phyloP scores from a whole-genome alignment of 2,888 invertebrate species.

The Drosophila niveifrons region DNA sequence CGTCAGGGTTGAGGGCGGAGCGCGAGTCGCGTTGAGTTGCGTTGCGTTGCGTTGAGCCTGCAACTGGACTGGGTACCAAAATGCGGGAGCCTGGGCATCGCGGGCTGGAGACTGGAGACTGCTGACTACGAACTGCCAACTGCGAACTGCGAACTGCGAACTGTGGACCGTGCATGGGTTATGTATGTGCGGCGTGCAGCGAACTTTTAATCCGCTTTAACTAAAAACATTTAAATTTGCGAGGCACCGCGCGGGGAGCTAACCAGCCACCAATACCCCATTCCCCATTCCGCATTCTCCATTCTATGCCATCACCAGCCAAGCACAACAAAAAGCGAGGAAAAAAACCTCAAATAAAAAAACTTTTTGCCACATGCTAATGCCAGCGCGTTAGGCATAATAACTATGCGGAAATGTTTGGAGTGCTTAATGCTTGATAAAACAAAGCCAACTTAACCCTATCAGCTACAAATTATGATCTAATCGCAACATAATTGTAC shows the following conservation, averaged over 20 bases:
- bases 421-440: slow-evolving; percentile 23
- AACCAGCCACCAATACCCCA: slow-evolving; percentile 40
- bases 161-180: slow-evolving; percentile 66
- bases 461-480: slow-evolving; percentile 13
- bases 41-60: slow-evolving; percentile 2
- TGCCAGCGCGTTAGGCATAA: slow-evolving; percentile 38
- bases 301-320: not conserved
- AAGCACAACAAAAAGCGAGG: slow-evolving; percentile 23
- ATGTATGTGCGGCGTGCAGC: slow-evolving; percentile 81
- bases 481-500: not conserved
- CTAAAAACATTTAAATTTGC: slow-evolving; percentile 81
- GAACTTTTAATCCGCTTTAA: slow-evolving; percentile 82
- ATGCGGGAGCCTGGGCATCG: slow-evolving; percentile 14
- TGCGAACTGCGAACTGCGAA: slow-evolving; percentile 16
- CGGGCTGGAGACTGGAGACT: slow-evolving; percentile 12
- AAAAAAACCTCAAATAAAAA: slow-evolving; percentile 49
- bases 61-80: slow-evolving; percentile 36
- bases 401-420: slow-evolving; percentile 29
- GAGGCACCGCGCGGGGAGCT: slow-evolving; percentile 42
- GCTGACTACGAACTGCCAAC: slow-evolving; percentile 10
- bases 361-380: slow-evolving; percentile 59
- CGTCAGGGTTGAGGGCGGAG: slow-evolving; percentile 13
- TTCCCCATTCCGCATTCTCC: not conserved
- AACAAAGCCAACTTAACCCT: slow-evolving; percentile 23
- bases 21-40: not conserved